Percentiles rank a stretch among this genome's conserved stretches.
Evolutionary conservation across 2,113 vertebrate species (phyloP).

Genomic region (Etia nguti): DNA sequence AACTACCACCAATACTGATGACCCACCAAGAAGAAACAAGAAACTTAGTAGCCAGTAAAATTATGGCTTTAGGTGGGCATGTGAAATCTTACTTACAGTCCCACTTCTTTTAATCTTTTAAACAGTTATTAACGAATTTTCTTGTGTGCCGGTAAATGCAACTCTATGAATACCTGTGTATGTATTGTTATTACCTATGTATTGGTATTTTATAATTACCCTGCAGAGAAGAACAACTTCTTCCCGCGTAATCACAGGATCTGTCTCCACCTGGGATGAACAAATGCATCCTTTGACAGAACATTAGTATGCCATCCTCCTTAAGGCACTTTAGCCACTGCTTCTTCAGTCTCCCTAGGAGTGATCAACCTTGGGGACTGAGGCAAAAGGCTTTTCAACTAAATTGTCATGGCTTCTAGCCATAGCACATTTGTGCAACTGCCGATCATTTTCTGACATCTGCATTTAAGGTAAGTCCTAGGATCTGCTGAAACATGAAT

Average conservation of each 20-base stretch:
- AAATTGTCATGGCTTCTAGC: not conserved
- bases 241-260: rapidly evolving
- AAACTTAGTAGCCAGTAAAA: not conserved
- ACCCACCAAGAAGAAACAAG: not conserved
- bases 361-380: not conserved
- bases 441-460: not conserved
- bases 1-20: not conserved
- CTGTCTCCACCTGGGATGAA: not conserved
- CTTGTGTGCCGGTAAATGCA: not conserved
- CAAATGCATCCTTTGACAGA: not conserved
- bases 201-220: not conserved
- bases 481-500: not conserved
- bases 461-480: not conserved
- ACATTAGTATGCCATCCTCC: not conserved
- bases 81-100: not conserved
- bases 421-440: not conserved
- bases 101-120: not conserved
- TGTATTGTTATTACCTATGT: not conserved
- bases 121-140: rapidly evolving
- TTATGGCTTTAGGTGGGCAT: not conserved
- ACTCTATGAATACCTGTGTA: not conserved
- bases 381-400: not conserved
- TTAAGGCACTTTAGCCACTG: not conserved
- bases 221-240: not conserved
- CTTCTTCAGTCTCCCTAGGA: not conserved